Evolutionary conservation across 2,888 invertebrate genomes (phyloP).

Genomic region (Arctia plantaginis): DNA sequence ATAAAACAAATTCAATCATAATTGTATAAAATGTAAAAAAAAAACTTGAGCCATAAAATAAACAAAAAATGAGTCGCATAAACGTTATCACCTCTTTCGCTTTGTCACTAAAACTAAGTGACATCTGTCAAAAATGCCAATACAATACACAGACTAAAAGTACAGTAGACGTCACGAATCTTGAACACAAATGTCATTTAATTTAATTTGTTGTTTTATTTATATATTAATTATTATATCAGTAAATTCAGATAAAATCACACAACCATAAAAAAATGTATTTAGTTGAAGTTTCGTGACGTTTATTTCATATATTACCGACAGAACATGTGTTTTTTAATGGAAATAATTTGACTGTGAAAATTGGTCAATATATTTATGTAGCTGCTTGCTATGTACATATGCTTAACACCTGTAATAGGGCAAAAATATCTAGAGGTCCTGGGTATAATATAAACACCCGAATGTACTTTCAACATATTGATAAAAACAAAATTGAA

Average conservation of each 20-base stretch:
- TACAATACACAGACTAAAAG: neutral
- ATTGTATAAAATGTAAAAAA: neutral
- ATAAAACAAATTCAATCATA: neutral
- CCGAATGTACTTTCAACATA: neutral
- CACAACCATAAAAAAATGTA: conserved; percentile 23
- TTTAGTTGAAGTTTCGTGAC: conserved; percentile 13
- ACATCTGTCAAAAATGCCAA: conserved; percentile 31
- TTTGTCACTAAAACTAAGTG: conserved; percentile 31
- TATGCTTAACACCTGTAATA: conserved; percentile 45
- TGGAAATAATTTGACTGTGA: conserved; percentile 68
- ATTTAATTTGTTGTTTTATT: neutral
- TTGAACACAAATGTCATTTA: neutral
- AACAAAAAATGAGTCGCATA: neutral
- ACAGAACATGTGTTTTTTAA: conserved; percentile 49
- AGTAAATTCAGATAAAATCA: neutral
- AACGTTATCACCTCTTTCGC: neutral
- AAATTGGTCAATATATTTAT: conserved; percentile 71
- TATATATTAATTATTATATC: neutral
- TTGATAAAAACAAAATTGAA: neutral
- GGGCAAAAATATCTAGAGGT: conserved; percentile 41
- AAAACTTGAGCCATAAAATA: neutral
- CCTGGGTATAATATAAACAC: conserved; percentile 9
- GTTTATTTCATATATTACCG: conserved; percentile 33
- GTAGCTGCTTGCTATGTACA: conserved; percentile 48
- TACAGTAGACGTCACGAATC: neutral